Evolutionary conservation across 2,888 invertebrate species (phyloP).

Genomic region (Leptinotarsa haldemani): DNA sequence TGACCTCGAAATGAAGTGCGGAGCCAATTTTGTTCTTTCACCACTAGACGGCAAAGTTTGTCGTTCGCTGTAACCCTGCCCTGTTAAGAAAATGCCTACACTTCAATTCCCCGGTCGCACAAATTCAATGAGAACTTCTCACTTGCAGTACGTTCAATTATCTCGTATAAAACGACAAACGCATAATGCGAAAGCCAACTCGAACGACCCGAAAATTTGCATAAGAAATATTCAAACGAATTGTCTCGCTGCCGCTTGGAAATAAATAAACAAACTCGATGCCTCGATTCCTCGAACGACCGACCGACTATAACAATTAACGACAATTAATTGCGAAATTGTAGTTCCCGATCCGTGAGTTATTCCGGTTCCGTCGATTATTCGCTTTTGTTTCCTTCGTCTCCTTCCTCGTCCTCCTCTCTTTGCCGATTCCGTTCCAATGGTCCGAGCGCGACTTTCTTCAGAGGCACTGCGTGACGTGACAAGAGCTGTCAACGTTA

Average conservation of each 20-base stretch:
- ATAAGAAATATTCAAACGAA: constrained; percentile 21
- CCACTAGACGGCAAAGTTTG: not conserved
- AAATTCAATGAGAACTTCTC: not conserved
- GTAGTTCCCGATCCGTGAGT: constrained; percentile 17
- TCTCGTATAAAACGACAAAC: constrained; percentile 19
- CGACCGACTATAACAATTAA: constrained; percentile 2
- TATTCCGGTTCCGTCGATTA: constrained; percentile 18
- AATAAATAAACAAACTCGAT: constrained; percentile 6
- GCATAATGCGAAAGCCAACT: not conserved
- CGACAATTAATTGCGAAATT: constrained; percentile 13
- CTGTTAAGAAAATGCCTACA: not conserved
- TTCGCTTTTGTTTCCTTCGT: constrained; percentile 15
- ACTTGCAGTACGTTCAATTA: constrained; percentile 9
- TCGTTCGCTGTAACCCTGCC: not conserved
- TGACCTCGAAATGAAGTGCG: no score
- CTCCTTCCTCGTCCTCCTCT: not conserved
- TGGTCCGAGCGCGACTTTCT: constrained; percentile 12
- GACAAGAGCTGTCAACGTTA: constrained; percentile 29
- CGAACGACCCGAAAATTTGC: constrained; percentile 21
- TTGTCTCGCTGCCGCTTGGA: not conserved
- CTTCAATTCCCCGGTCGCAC: not conserved
- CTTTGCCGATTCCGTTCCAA: constrained; percentile 9
- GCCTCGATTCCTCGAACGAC: not conserved
- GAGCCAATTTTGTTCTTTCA: no score
- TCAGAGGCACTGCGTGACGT: constrained; percentile 20